Evolutionary conservation across 2,113 vertebrate species (phyloP), one percentile per base, ranked within the genome.

Genomic region (Nycticryphes semicollaris): DNA sequence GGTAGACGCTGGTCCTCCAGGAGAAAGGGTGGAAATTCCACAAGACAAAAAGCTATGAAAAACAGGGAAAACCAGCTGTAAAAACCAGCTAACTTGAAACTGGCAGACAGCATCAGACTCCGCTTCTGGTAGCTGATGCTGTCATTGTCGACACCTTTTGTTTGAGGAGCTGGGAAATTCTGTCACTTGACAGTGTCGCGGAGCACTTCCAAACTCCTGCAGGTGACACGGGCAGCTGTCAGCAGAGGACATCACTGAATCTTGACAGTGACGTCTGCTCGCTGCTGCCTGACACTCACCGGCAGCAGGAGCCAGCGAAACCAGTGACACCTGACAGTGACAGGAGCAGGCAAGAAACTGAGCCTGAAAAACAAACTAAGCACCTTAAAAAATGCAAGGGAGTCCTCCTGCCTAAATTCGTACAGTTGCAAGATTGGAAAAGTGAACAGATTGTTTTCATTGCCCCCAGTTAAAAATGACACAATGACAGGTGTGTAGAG

Each of bases 131-230:
- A 99, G 98, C 97, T 99, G 99, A 98, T 99, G 99, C 97, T 99
- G 99, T 97, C 99, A 99, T 94, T 99, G 99, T 89, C 98, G 99
- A 89, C 98, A 98, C 97, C 98, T 99, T 98, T 93, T 99, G 74
- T 98, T 98, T 89, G 97, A 98, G 23, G 96, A 98, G 56, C 90
- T 94, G 43, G 97, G 97, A 60, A 98, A 98, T 82, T 96, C 98
- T 27, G 96, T 97, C 95, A 98, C 98, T 96, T 99, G 99, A 99
- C 99, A 98, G 95, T 99, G 99, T 94, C 91, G 95, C 2, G 98
- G 98, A 96, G 98, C 90, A 33, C 98, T 99, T 54, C 99, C 99
- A 39, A 98, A 99, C 94, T 98, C 99, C 83, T 99, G 99, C 97
- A 98, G 97, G 98, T 99, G 99, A 99, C 99, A 98, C 5, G 98